Conservation (phyloP, 2,888 invertebrate species). For the Luffia ferchaultella region DNA sequence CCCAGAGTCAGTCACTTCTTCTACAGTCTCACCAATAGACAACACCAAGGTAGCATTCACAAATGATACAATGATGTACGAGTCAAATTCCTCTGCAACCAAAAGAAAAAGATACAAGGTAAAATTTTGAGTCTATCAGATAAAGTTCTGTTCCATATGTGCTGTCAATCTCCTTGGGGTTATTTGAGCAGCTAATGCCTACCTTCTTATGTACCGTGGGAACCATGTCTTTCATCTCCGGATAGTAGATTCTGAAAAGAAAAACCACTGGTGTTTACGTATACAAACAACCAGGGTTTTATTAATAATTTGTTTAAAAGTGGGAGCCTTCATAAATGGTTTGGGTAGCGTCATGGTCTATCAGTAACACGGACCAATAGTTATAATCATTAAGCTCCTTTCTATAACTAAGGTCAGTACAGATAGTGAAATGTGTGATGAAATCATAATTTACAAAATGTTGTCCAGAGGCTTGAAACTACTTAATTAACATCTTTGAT, state of each 20-base stretch:
- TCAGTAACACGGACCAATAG: slow-evolving; percentile 65
- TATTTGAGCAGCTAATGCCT: slow-evolving; percentile 36
- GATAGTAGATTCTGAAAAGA: slow-evolving; percentile 75
- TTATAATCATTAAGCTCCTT: slow-evolving; percentile 57
- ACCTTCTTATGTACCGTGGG: slow-evolving; percentile 38
- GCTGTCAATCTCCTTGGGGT: neutral
- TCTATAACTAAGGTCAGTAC: slow-evolving; percentile 5
- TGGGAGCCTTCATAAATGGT: slow-evolving; percentile 60
- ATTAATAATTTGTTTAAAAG: slow-evolving; percentile 62
- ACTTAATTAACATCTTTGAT: no score
- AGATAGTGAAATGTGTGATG: no score
- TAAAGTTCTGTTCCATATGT: neutral
- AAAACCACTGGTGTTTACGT: slow-evolving; percentile 94
- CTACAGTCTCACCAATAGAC: slow-evolving; percentile 99
- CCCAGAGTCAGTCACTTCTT: slow-evolving; percentile 99
- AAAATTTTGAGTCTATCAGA: neutral
- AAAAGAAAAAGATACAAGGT: slow-evolving; percentile 49
- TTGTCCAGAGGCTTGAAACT: no score
- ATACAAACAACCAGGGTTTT: slow-evolving; percentile 70
- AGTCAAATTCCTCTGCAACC: slow-evolving; percentile 96
- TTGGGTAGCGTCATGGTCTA: slow-evolving; percentile 49
- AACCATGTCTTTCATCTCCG: slow-evolving; percentile 51
- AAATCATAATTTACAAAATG: no score
- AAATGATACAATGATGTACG: slow-evolving; percentile 99
- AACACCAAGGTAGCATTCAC: slow-evolving; percentile 96